Percentiles rank a stretch among this genome's conserved stretches.
Conservation (phyloP, 2,113 vertebrate species). For the Rhynchomys soricoides region DNA sequence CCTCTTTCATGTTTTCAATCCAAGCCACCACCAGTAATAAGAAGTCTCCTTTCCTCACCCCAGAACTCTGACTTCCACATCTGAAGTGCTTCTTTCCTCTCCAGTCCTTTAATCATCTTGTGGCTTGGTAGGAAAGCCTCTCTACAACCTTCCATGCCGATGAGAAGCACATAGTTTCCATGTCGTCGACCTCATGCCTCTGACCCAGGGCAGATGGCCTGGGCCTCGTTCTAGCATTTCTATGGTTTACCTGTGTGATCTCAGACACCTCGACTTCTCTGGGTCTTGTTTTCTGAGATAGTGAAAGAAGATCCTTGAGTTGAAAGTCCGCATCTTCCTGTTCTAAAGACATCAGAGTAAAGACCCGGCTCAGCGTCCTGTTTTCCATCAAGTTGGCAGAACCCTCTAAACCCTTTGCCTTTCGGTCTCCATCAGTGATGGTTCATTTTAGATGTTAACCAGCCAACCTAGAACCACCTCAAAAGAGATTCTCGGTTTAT, state of each 20-base stretch:
- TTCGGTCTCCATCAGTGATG: background rate
- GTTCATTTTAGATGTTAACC: background rate
- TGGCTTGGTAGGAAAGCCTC: conserved; percentile 21
- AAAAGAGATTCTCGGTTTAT: background rate
- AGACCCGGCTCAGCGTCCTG: background rate
- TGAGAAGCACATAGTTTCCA: background rate
- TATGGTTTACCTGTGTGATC: background rate
- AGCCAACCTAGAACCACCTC: background rate
- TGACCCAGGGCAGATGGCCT: background rate
- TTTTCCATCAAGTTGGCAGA: conserved; percentile 7
- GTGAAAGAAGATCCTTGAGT: background rate
- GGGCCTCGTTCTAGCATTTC: background rate
- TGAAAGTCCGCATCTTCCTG: background rate
- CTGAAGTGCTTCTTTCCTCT: background rate
- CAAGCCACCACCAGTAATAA: background rate
- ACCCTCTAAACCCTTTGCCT: background rate
- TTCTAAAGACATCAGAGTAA: background rate
- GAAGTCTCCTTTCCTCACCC: background rate
- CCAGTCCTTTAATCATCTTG: background rate
- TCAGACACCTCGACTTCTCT: background rate
- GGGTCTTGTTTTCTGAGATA: conserved; percentile 32
- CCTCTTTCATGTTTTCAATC: background rate
- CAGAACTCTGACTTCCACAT: background rate
- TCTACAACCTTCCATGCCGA: background rate
- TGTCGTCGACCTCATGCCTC: background rate